Percentiles rank a stretch among this genome's conserved stretches.
These are phyloP conservation scores for Hedya salicella DNA, from an alignment of 2,888 invertebrate genomes.

Conservation along the genomic window DNA sequence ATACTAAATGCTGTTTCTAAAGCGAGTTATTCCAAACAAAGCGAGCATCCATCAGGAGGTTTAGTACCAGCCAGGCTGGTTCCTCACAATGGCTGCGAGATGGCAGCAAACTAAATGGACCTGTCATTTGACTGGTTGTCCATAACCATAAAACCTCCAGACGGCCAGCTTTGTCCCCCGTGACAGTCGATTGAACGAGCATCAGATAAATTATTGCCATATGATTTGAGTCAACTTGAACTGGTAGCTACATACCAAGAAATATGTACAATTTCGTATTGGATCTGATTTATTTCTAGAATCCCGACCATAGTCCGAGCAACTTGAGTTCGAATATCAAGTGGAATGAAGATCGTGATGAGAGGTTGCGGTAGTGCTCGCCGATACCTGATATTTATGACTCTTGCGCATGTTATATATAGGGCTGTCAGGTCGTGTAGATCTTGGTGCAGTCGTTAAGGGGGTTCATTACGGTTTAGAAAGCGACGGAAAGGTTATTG, in stretches of 20 bases:
- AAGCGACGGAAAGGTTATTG: conserved; percentile 40
- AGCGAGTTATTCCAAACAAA: conserved; percentile 28
- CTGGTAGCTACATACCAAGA: conserved; percentile 12
- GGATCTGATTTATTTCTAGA: conserved; percentile 9
- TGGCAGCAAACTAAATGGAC: conserved; percentile 73
- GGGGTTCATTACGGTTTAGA: conserved; percentile 37
- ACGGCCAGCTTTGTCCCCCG: conserved; percentile 59
- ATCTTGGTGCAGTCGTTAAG: conserved; percentile 35
- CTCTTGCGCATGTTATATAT: conserved; percentile 32
- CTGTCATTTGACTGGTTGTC: conserved; percentile 71
- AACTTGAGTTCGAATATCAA: conserved; percentile 8
- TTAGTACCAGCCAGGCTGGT: conserved; percentile 34
- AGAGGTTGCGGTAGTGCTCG: conserved; percentile 20
- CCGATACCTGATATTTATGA: conserved; percentile 32
- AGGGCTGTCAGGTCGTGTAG: conserved; percentile 39
- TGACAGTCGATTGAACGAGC: conserved; percentile 61
- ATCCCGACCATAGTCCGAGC: background rate
- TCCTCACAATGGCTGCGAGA: conserved; percentile 69
- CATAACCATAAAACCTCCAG: conserved; percentile 62
- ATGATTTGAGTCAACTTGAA: conserved; percentile 50
- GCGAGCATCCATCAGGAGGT: conserved; percentile 34
- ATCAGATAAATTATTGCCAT: conserved; percentile 60
- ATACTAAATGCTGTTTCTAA: conserved; percentile 6
- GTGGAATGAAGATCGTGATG: conserved; percentile 2
- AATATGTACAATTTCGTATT: conserved; percentile 12